Percentiles rank a stretch among this genome's conserved stretches.
phyloP scores from a whole-genome alignment of 2,113 vertebrate species.

The Chlorodrepanis virens region DNA sequence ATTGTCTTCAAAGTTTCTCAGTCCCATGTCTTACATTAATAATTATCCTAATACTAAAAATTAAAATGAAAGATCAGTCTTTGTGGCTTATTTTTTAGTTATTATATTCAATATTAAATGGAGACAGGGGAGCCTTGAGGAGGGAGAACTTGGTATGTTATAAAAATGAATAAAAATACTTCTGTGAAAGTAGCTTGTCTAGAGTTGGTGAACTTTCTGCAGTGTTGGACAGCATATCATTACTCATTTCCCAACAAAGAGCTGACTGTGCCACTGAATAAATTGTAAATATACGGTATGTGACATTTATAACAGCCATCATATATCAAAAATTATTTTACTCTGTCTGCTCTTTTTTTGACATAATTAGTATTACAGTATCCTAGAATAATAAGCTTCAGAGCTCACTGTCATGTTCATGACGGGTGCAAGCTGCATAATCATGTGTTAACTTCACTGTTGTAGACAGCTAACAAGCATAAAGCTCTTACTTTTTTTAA shows the following conservation, averaged over 20 bases:
- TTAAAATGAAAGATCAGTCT: neutral
- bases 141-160: neutral
- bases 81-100: neutral
- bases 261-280: constrained; percentile 24
- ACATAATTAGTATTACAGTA: constrained; percentile 72
- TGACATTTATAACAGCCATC: constrained; percentile 60
- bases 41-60: neutral
- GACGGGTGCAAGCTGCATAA: constrained; percentile 70
- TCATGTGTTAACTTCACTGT: constrained; percentile 70
- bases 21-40: neutral
- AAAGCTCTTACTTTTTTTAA: constrained; percentile 57
- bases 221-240: constrained; percentile 30
- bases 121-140: neutral
- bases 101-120: neutral
- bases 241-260: constrained; percentile 40
- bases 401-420: constrained; percentile 61
- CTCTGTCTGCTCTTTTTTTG: constrained; percentile 65
- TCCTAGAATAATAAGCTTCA: constrained; percentile 70
- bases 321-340: constrained; percentile 66
- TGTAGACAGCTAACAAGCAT: constrained; percentile 71
- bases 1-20: neutral
- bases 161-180: constrained; percentile 1
- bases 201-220: constrained; percentile 26
- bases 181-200: neutral
- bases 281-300: constrained; percentile 46